A percentile compares a stretch with the other conserved stretches of the same genome.
Conservation (phyloP, 2,113 vertebrate species). For the Trochalopteron elliotii region DNA sequence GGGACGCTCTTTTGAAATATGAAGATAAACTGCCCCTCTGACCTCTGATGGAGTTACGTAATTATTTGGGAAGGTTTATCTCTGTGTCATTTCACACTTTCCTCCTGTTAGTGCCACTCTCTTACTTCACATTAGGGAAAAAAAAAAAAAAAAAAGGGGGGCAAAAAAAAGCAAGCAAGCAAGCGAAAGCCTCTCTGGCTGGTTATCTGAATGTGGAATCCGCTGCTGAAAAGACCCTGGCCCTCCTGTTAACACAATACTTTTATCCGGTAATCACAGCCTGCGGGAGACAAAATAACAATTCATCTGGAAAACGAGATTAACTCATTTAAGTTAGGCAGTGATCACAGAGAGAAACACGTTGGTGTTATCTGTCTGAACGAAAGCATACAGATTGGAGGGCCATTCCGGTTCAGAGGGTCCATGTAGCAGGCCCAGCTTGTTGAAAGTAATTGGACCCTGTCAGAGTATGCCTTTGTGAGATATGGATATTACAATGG, state of each 20-base stretch:
- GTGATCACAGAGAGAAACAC: conserved; percentile 74
- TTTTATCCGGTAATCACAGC: conserved; percentile 83
- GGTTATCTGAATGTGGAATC: conserved; percentile 26
- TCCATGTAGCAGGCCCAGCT: conserved; percentile 69
- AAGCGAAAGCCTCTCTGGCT: not conserved
- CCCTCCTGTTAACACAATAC: conserved; percentile 77
- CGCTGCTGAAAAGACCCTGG: conserved; percentile 55
- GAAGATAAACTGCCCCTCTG: conserved; percentile 52
- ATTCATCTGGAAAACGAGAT: conserved; percentile 87
- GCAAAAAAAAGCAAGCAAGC: not conserved
- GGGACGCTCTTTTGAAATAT: conserved; percentile 20
- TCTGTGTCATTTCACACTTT: conserved; percentile 28
- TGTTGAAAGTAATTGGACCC: conserved; percentile 72
- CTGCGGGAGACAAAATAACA: conserved; percentile 82
- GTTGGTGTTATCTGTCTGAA: conserved; percentile 72
- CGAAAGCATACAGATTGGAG: conserved; percentile 74
- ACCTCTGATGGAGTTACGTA: conserved; percentile 35
- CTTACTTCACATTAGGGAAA: not conserved
- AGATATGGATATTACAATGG: conserved; percentile 80
- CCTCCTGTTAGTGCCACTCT: conserved; percentile 29
- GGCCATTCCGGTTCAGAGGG: conserved; percentile 74
- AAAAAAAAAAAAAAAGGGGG: no score
- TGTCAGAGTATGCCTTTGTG: conserved; percentile 78
- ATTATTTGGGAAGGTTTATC: conserved; percentile 62
- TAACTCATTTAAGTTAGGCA: conserved; percentile 81